Evolutionary conservation across 2,797 vertebrate genomes (phyloP).

Genomic region (Schizopygopsis malacanthus): DNA sequence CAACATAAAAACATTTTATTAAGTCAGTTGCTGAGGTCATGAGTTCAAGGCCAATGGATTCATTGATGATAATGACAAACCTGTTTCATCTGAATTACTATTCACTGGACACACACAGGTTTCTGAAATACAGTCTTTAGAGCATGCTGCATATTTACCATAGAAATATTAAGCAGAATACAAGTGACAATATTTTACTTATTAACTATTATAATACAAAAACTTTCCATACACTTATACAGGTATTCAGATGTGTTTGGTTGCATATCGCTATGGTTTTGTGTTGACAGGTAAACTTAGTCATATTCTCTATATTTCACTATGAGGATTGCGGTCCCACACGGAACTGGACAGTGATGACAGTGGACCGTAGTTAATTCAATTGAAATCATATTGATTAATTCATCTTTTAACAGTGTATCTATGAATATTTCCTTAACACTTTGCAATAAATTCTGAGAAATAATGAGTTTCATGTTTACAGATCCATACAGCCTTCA

Average conservation of each 20-base stretch:
- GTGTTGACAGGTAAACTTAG: background rate
- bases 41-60: background rate
- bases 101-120: slow-evolving; percentile 2
- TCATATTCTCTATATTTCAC: background rate
- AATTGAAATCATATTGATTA: background rate
- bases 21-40: background rate
- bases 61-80: background rate
- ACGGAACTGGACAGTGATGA: background rate
- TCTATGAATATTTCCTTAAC: background rate
- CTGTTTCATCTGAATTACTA: slow-evolving; percentile 8
- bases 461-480: background rate
- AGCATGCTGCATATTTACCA: slow-evolving; percentile 28
- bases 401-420: background rate
- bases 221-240: background rate
- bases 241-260: background rate
- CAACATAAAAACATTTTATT: background rate
- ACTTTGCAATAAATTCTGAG: background rate
- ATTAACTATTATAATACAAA: background rate
- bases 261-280: background rate
- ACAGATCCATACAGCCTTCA: background rate
- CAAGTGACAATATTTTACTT: background rate
- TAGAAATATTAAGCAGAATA: background rate
- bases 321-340: background rate
- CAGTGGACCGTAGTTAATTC: background rate
- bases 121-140: background rate